These are phyloP conservation scores for Seira musarum DNA, from an alignment of 2,888 invertebrate species.

Conservation along the genomic window DNA sequence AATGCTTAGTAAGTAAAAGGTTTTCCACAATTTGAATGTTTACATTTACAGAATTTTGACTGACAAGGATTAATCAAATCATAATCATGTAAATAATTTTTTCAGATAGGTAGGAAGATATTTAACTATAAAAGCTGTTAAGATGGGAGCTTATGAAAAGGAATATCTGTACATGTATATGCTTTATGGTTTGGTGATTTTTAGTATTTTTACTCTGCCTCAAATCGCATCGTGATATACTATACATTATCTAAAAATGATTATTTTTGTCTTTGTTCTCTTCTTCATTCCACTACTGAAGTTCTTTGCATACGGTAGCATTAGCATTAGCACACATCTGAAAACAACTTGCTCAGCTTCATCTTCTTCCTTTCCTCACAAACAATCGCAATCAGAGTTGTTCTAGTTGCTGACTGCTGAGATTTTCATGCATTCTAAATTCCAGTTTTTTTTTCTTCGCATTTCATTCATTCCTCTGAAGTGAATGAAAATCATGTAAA, in stretches of 20 bases:
- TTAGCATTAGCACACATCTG: too few species aligned
- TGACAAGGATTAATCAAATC: too few species aligned
- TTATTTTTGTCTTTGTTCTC: neutral
- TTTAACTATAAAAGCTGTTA: neutral
- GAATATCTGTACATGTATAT: too few species aligned
- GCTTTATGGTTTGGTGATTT: neutral
- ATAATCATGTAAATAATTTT: too few species aligned
- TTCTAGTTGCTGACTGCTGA: neutral
- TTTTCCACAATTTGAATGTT: too few species aligned
- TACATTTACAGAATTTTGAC: too few species aligned
- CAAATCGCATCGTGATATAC: neutral
- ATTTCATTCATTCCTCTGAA: neutral
- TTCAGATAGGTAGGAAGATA: too few species aligned
- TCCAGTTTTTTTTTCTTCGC: neutral
- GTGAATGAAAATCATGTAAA: neutral
- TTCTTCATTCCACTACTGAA: neutral
- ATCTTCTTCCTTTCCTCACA: neutral
- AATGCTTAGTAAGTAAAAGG: too few species aligned
- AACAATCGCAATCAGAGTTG: too few species aligned
- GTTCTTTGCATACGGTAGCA: neutral
- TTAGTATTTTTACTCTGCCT: neutral
- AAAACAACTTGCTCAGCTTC: neutral
- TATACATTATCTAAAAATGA: too few species aligned
- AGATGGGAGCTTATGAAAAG: too few species aligned
- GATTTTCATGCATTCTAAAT: neutral